Percentiles rank a stretch among this genome's conserved stretches.
These are phyloP conservation scores for Syritta pipiens DNA, from an alignment of 2,888 invertebrate species.

Conservation along the genomic window DNA sequence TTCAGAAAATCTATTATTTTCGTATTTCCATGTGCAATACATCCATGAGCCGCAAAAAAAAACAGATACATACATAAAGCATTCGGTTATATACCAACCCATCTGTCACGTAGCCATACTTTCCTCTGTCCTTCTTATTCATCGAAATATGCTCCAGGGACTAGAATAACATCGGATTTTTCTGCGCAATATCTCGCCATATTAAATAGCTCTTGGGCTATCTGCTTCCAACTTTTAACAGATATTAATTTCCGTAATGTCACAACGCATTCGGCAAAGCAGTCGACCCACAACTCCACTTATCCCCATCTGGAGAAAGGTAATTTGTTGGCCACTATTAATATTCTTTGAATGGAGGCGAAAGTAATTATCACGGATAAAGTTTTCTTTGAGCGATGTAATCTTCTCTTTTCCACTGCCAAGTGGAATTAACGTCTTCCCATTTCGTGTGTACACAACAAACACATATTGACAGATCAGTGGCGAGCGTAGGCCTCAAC, in stretches of 20 bases:
- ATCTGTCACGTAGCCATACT: too few species aligned
- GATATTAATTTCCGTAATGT: constrained; percentile 51
- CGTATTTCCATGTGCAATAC: too few species aligned
- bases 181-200: constrained; percentile 29
- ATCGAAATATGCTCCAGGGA: constrained; percentile 22
- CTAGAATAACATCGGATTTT: constrained; percentile 45
- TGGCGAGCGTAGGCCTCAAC: not conserved
- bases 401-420: constrained; percentile 16
- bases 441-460: constrained; percentile 32
- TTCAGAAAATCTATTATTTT: too few species aligned
- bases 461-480: constrained; percentile 16
- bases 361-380: constrained; percentile 56
- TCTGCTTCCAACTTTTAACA: constrained; percentile 40
- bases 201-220: constrained; percentile 42
- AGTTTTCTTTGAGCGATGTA: constrained; percentile 45
- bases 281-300: not conserved
- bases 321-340: constrained; percentile 51
- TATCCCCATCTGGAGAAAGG: constrained; percentile 33
- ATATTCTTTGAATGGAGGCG: constrained; percentile 30
- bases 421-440: constrained; percentile 31
- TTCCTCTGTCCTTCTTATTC: too few species aligned
- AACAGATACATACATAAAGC: too few species aligned
- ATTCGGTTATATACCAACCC: too few species aligned
- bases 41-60: too few species aligned
- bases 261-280: constrained; percentile 17